Percentiles rank a stretch among this genome's conserved stretches.
Evolutionary conservation across 2,113 vertebrate species (phyloP).

Genomic region (Odontophorus gujanensis): DNA sequence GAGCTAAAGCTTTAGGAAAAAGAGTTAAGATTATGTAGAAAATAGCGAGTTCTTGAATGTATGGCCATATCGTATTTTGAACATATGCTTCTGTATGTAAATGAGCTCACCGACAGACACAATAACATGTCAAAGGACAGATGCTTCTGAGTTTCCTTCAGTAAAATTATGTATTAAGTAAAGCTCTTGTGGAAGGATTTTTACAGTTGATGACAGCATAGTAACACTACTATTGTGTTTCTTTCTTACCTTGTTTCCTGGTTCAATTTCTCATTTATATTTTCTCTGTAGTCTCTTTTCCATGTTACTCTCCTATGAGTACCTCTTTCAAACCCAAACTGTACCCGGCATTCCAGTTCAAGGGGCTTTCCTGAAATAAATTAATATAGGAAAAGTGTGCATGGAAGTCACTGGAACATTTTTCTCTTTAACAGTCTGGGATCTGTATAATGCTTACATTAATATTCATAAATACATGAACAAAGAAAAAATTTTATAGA

Average conservation of each 20-base stretch:
- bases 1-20: not conserved
- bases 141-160: not conserved
- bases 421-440: not conserved
- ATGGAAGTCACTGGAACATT: not conserved
- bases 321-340: constrained; percentile 79
- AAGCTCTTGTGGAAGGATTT: not conserved
- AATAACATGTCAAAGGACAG: not conserved
- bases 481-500: not conserved
- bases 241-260: constrained; percentile 62
- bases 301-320: constrained; percentile 71
- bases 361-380: constrained; percentile 78
- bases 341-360: constrained; percentile 77
- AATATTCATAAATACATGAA: not conserved
- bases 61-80: not conserved
- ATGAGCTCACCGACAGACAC: not conserved
- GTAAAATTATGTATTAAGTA: not conserved
- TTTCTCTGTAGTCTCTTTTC: constrained; percentile 62
- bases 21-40: not conserved
- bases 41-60: not conserved
- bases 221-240: not conserved
- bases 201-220: not conserved
- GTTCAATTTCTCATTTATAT: constrained; percentile 22
- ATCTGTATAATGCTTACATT: not conserved
- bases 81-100: not conserved
- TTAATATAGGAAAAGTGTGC: not conserved